These are phyloP conservation scores for Dipodomys merriami DNA, from an alignment of 2,113 vertebrate genomes.

Conservation along the genomic window DNA sequence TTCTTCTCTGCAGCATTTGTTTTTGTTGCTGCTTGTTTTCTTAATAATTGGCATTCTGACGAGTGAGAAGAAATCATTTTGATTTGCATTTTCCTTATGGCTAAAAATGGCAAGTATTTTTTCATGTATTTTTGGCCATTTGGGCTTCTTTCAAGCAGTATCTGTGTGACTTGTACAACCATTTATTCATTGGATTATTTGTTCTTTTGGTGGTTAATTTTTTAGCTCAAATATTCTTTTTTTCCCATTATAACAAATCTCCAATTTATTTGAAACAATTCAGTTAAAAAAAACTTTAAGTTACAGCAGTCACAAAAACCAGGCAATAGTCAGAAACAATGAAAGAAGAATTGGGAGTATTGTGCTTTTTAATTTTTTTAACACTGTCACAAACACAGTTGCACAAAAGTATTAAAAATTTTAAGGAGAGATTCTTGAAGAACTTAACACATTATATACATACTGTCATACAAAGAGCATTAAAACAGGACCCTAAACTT, in stretches of 20 bases:
- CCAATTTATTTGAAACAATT: conserved; percentile 87
- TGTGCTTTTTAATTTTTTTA: conserved; percentile 83
- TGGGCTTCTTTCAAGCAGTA: no score
- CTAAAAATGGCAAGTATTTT: no score
- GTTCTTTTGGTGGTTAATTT: no score
- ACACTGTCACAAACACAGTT: conserved; percentile 91
- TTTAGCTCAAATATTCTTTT: no score
- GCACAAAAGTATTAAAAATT: conserved; percentile 89
- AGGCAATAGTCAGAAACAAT: conserved; percentile 78
- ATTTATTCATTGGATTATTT: no score
- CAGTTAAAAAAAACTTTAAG: conserved; percentile 84
- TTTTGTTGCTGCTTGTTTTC: no score
- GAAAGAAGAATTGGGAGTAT: conserved; percentile 79
- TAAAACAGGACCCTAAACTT: conserved; percentile 88
- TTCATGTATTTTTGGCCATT: no score
- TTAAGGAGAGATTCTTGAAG: conserved; percentile 82
- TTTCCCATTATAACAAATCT: conserved; percentile 73
- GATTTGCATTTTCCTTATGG: no score
- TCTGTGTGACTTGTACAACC: no score
- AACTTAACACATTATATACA: conserved; percentile 88
- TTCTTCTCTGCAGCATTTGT: no score
- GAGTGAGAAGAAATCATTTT: no score
- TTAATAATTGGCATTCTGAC: no score
- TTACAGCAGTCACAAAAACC: conserved; percentile 84
- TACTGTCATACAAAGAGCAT: conserved; percentile 58